Evolutionary conservation across 2,888 invertebrate species (phyloP).

Genomic region (Gerris lacustris): DNA sequence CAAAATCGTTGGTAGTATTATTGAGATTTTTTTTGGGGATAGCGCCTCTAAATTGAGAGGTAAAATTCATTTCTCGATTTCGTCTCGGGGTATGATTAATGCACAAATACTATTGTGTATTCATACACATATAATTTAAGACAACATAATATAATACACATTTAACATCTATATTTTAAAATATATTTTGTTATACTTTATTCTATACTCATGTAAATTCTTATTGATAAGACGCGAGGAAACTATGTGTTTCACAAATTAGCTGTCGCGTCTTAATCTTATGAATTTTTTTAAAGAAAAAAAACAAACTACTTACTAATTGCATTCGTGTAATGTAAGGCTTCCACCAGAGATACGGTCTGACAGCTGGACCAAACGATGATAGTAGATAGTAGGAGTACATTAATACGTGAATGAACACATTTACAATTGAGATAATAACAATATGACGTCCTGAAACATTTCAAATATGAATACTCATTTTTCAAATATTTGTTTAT

Average conservation of each 20-base stretch:
- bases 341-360: conserved; percentile 92
- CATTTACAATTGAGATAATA: conserved; percentile 73
- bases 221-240: too few species aligned
- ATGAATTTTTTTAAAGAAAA: neutral
- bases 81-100: too few species aligned
- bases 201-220: too few species aligned
- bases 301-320: conserved; percentile 46
- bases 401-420: conserved; percentile 84
- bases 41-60: too few species aligned
- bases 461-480: conserved; percentile 28
- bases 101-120: too few species aligned
- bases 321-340: conserved; percentile 77
- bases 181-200: too few species aligned
- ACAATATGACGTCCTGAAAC: conserved; percentile 71
- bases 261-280: neutral
- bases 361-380: conserved; percentile 74
- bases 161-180: too few species aligned
- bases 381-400: conserved; percentile 80
- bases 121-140: too few species aligned
- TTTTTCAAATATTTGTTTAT: neutral
- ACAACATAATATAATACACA: too few species aligned
- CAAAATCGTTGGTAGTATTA: too few species aligned
- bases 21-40: too few species aligned
- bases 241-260: neutral
- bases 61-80: too few species aligned